Percentiles rank a stretch among this genome's conserved stretches.
phyloP scores from a whole-genome alignment of 2,113 vertebrate species.

The Sinocyclocheilus grahami region DNA sequence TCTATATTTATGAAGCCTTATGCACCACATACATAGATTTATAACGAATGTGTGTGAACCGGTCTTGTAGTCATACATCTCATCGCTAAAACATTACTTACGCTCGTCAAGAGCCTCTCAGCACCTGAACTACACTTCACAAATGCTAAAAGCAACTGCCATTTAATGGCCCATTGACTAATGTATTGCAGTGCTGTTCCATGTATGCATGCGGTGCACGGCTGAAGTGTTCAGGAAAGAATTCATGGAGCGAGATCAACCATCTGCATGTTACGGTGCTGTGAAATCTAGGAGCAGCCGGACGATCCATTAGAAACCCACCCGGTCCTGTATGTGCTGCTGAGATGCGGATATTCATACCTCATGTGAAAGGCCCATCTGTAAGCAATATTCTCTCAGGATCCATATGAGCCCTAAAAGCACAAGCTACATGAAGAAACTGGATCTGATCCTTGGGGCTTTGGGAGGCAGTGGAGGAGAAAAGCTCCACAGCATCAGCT shows the following conservation, averaged over 20 bases:
- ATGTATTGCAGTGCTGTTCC: background rate
- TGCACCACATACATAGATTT: background rate
- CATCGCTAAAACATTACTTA: background rate
- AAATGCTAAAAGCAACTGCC: constrained; percentile 1
- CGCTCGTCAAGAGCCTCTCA: background rate
- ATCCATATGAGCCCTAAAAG: constrained; percentile 24
- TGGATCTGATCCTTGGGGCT: constrained; percentile 32
- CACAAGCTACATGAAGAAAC: constrained; percentile 24
- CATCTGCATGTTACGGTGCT: background rate
- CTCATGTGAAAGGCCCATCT: constrained; percentile 26
- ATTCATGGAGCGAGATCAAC: background rate
- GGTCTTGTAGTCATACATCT: constrained; percentile 13
- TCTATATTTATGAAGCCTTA: background rate
- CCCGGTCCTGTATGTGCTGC: background rate
- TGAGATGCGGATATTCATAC: constrained; percentile 25
- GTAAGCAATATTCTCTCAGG: constrained; percentile 31
- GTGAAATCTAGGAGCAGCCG: background rate
- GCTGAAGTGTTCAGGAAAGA: background rate
- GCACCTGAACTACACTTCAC: constrained; percentile 4
- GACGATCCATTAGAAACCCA: constrained; percentile 32
- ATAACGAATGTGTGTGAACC: background rate
- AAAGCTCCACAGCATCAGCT: background rate
- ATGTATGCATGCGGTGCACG: background rate
- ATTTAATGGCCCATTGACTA: constrained; percentile 21
- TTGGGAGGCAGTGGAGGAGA: background rate